These are phyloP conservation scores for Bagarius yarrelli DNA, from an alignment of 2,113 vertebrate species.

Conservation along the genomic window DNA sequence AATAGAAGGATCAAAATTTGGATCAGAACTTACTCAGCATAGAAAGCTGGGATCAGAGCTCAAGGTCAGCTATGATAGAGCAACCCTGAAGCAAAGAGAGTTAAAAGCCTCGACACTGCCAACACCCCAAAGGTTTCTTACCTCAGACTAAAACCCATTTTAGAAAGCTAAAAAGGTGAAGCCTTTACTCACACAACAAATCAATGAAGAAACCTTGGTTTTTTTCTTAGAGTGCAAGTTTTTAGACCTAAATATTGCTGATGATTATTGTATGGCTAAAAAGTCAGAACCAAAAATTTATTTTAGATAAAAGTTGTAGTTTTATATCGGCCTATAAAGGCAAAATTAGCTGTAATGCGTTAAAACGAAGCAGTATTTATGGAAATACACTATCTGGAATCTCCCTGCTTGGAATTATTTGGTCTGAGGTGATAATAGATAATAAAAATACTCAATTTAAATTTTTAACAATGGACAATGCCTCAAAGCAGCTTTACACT, in stretches of 20 bases:
- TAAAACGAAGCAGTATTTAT: background rate
- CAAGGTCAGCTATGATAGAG: too few species aligned
- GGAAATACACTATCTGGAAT: background rate
- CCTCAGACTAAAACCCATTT: background rate
- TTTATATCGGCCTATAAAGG: background rate
- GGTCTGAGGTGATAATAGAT: background rate
- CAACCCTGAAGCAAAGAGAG: too few species aligned
- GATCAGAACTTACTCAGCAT: too few species aligned
- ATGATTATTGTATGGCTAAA: background rate
- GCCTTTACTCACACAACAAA: background rate
- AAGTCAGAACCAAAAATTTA: too few species aligned
- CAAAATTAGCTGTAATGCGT: background rate
- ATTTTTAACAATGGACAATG: too few species aligned
- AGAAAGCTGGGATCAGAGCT: too few species aligned
- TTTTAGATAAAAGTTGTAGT: too few species aligned
- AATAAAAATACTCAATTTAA: background rate
- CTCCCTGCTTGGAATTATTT: background rate
- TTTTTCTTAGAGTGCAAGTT: background rate
- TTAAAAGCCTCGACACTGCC: too few species aligned
- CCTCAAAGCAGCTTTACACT: too few species aligned
- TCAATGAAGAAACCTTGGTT: background rate
- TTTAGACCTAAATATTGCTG: background rate
- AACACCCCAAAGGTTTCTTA: too few species aligned
- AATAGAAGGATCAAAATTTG: too few species aligned
- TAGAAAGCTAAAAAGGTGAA: background rate